Evolutionary conservation across 2,888 invertebrate species (phyloP).

Genomic region (Boloria selene): DNA sequence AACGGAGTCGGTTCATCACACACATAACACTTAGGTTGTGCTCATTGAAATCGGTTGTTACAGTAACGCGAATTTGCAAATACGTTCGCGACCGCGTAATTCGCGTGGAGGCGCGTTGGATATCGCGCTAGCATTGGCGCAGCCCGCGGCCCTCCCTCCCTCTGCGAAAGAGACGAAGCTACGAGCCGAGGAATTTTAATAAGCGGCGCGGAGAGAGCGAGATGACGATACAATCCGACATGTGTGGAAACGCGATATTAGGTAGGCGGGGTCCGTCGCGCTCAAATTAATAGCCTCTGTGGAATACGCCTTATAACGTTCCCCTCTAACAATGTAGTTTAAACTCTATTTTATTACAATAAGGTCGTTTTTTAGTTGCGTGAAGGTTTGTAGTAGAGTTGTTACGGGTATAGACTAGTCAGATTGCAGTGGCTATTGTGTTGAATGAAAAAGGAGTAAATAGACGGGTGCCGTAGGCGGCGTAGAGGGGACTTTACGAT

Average conservation of each 20-base stretch:
- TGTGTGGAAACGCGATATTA: constrained; percentile 79
- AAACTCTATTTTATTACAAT: constrained; percentile 40
- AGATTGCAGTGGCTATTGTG: constrained; percentile 81
- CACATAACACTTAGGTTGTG: constrained; percentile 26
- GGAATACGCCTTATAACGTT: constrained; percentile 75
- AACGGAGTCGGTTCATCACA: constrained; percentile 15
- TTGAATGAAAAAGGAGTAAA: constrained; percentile 83
- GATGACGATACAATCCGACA: constrained; percentile 73
- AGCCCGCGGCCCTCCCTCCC: constrained; percentile 60
- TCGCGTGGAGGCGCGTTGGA: constrained; percentile 78
- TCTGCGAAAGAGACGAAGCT: constrained; percentile 75
- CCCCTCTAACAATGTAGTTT: constrained; percentile 40
- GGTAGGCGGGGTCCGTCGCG: constrained; percentile 80
- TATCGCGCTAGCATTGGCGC: constrained; percentile 78
- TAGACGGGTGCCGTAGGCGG: constrained; percentile 78
- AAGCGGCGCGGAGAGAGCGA: constrained; percentile 77
- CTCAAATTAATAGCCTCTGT: constrained; percentile 78
- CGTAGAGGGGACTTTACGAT: constrained; percentile 82
- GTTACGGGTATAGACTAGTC: constrained; percentile 60
- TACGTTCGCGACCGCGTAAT: constrained; percentile 59
- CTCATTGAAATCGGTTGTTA: constrained; percentile 26
- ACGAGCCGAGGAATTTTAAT: constrained; percentile 80
- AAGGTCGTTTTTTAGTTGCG: constrained; percentile 48
- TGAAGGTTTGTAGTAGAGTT: constrained; percentile 46
- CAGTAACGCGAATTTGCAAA: constrained; percentile 35